Evolutionary conservation across 2,113 vertebrate species (phyloP).

Genomic region (Oryzias curvinotus): DNA sequence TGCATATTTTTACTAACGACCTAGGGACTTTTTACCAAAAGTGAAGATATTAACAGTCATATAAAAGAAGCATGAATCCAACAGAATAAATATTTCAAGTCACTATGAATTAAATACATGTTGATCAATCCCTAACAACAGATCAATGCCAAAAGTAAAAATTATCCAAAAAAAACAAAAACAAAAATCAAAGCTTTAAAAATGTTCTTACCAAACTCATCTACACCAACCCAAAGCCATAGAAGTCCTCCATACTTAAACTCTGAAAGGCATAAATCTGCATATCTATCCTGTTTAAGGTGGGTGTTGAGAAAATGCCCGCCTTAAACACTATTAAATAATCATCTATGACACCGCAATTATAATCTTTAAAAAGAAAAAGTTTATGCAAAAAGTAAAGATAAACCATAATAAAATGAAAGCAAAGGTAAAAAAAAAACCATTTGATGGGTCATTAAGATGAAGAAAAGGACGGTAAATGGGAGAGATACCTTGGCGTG

Average conservation of each 20-base stretch:
- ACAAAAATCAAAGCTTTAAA: neutral
- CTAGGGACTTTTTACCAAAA: slow-evolving; percentile 38
- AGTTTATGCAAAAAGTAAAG: slow-evolving; percentile 28
- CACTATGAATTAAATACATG: slow-evolving; percentile 78
- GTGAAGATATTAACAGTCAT: slow-evolving; percentile 61
- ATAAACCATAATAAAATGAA: slow-evolving; percentile 52
- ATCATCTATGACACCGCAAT: slow-evolving; percentile 39
- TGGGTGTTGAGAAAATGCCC: slow-evolving; percentile 40
- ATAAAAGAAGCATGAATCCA: slow-evolving; percentile 58
- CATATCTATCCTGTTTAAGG: slow-evolving; percentile 63
- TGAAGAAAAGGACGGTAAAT: slow-evolving; percentile 34
- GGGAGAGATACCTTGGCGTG: slow-evolving; percentile 1
- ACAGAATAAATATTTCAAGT: slow-evolving; percentile 87
- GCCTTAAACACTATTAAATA: slow-evolving; percentile 47
- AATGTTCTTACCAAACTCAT: slow-evolving; percentile 76
- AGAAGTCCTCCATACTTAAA: slow-evolving; percentile 77
- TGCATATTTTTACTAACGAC: slow-evolving; percentile 50
- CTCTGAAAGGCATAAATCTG: slow-evolving; percentile 79
- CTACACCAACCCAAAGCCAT: slow-evolving; percentile 75
- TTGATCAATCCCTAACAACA: slow-evolving; percentile 75
- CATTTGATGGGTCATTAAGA: slow-evolving; percentile 4
- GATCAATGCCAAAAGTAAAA: slow-evolving; percentile 61
- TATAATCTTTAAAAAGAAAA: slow-evolving; percentile 43
- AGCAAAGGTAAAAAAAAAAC: slow-evolving; percentile 42
- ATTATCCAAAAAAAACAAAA: slow-evolving; percentile 41